These are phyloP conservation scores for Craterocephalus amniculus DNA, from an alignment of 2,797 vertebrate species.

Conservation along the genomic window DNA sequence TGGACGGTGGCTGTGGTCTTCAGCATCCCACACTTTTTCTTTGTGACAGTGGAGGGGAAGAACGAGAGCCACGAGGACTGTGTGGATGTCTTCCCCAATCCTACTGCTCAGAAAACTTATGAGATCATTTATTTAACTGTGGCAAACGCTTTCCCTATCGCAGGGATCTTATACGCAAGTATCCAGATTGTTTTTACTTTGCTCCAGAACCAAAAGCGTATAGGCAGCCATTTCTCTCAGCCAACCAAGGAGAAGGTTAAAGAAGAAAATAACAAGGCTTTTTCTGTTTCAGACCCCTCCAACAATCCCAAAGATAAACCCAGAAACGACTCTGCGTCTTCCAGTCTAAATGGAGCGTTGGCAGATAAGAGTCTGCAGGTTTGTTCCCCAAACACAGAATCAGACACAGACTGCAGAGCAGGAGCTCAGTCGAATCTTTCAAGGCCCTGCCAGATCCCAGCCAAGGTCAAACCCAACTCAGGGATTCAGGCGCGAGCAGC, in stretches of 20 bases:
- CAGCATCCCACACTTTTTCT: conserved; percentile 76
- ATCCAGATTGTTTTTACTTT: conserved; percentile 77
- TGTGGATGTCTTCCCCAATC: conserved; percentile 57
- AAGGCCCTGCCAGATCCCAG: conserved; percentile 28
- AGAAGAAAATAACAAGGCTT: background rate
- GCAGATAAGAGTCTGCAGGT: conserved; percentile 6
- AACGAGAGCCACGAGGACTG: conserved; percentile 71
- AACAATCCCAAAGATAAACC: conserved; percentile 1
- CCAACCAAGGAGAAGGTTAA: conserved; percentile 5
- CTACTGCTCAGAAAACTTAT: conserved; percentile 47
- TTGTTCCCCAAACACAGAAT: background rate
- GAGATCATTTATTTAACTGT: conserved; percentile 73
- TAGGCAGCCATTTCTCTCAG: conserved; percentile 45
- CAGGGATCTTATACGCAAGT: conserved; percentile 73
- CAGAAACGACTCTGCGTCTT: background rate
- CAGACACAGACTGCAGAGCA: background rate
- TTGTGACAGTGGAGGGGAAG: conserved; percentile 22
- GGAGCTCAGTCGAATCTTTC: conserved; percentile 14
- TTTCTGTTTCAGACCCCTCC: background rate
- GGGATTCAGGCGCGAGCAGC: conserved; percentile 77
- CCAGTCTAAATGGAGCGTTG: background rate
- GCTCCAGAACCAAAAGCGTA: conserved; percentile 68
- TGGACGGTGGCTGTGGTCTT: conserved; percentile 74
- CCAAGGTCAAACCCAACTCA: conserved; percentile 49
- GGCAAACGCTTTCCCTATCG: conserved; percentile 76